Conservation (phyloP, 2,113 vertebrate genomes). For the Sphyrna mokarran region DNA sequence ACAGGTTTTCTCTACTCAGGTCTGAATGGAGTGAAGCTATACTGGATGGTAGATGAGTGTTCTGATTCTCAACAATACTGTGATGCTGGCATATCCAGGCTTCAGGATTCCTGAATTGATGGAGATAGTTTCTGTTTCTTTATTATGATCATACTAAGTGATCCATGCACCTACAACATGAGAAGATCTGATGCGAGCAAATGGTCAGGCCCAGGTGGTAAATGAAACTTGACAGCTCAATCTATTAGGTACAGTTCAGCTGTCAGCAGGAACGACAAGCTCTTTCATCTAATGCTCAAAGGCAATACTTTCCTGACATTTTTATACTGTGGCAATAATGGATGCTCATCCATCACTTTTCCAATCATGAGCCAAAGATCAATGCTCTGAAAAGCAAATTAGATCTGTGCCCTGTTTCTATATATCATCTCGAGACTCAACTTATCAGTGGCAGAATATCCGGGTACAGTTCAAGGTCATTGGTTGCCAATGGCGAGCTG, state of each 20-base stretch:
- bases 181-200: neutral
- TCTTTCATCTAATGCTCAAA: constrained; percentile 30
- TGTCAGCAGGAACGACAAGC: neutral
- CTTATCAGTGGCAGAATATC: neutral
- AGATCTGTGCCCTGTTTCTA: neutral
- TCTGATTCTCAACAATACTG: neutral
- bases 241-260: constrained; percentile 34
- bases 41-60: neutral
- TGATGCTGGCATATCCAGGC: neutral
- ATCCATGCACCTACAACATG: neutral
- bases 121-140: neutral
- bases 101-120: neutral
- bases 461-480: neutral
- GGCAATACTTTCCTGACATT: constrained; percentile 19
- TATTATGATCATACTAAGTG: neutral
- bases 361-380: constrained; percentile 14
- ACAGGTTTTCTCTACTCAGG: neutral
- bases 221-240: constrained; percentile 15
- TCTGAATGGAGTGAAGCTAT: too few species aligned
- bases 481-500: neutral
- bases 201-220: constrained; percentile 12
- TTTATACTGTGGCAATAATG: constrained; percentile 31
- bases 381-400: constrained; percentile 5
- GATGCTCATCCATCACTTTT: constrained; percentile 26
- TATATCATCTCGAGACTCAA: neutral